These are phyloP conservation scores for Brachionus asplanchnoidis DNA, from an alignment of 1,140 invertebrate genomes.

Conservation along the genomic window DNA sequence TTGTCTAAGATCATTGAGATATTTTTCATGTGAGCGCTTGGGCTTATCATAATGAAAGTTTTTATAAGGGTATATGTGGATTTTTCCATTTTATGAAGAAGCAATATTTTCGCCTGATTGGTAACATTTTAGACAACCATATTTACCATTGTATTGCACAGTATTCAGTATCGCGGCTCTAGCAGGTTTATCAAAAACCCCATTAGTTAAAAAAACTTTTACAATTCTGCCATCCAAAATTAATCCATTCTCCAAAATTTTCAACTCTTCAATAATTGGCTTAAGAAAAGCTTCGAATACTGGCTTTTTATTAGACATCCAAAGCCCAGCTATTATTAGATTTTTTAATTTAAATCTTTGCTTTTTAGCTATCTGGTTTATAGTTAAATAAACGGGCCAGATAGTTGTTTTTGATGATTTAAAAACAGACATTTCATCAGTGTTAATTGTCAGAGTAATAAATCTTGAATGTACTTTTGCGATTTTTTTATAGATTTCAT, in stretches of 20 bases:
- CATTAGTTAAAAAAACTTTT: background rate
- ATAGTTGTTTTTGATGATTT: constrained; percentile 8
- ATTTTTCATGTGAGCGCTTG: background rate
- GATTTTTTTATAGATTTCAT: background rate
- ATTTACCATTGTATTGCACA: background rate
- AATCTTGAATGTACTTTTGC: background rate
- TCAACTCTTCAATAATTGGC: background rate
- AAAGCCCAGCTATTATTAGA: too few relatives aligned
- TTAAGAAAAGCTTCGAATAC: background rate
- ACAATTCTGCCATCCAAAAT: background rate
- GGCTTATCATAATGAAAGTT: background rate
- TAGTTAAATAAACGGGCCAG: background rate
- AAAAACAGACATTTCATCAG: constrained; percentile 1
- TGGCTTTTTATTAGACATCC: background rate
- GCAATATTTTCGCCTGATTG: background rate
- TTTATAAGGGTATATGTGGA: background rate
- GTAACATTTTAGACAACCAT: background rate
- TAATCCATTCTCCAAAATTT: background rate
- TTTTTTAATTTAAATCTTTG: background rate
- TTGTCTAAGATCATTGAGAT: background rate
- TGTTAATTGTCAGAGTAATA: constrained; percentile 1
- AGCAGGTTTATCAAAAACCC: constrained; percentile 27
- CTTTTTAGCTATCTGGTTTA: background rate
- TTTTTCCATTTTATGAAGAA: background rate
- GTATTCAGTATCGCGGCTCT: background rate